Evolutionary conservation across 1,140 invertebrate species (phyloP).

Genomic region (Drosophila subpulchrella): DNA sequence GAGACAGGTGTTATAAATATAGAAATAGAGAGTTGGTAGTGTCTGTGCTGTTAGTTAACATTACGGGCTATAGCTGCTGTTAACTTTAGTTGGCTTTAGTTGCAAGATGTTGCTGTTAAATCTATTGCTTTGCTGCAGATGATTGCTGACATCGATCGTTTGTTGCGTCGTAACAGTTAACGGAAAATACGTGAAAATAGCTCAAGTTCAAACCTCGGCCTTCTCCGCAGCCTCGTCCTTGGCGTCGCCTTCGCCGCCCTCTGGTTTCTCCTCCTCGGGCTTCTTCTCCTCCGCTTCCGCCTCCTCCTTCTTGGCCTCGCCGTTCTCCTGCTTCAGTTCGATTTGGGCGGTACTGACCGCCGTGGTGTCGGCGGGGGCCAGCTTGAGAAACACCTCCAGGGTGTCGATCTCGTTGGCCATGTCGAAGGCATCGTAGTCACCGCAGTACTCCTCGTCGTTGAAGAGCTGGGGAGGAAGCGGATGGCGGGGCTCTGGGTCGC

Average conservation of each 20-base stretch:
- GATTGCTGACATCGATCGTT: slow-evolving; percentile 44
- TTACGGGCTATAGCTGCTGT: slow-evolving; percentile 61
- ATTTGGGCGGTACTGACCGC: slow-evolving; percentile 84
- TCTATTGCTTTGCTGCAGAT: slow-evolving; percentile 49
- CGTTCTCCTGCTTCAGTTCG: slow-evolving; percentile 84
- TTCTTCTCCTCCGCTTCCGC: slow-evolving; percentile 43
- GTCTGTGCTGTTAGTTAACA: slow-evolving; percentile 71
- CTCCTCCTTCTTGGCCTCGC: slow-evolving; percentile 58
- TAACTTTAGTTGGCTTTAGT: slow-evolving; percentile 35
- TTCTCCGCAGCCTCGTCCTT: slow-evolving; percentile 42
- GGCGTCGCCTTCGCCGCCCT: slow-evolving; percentile 31
- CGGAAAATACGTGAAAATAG: slow-evolving; percentile 69
- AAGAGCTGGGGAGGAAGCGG: slow-evolving; percentile 97
- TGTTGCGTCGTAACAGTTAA: slow-evolving; percentile 69
- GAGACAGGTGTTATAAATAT: slow-evolving; percentile 3
- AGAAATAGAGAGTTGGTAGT: slow-evolving; percentile 28
- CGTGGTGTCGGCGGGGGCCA: slow-evolving; percentile 86
- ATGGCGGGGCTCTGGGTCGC: slow-evolving; percentile 86
- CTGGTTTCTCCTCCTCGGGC: slow-evolving; percentile 53
- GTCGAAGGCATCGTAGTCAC: slow-evolving; percentile 97
- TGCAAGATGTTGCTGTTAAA: slow-evolving; percentile 53
- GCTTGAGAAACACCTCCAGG: slow-evolving; percentile 93
- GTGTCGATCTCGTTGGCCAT: slow-evolving; percentile 95
- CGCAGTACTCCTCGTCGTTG: slow-evolving; percentile 96
- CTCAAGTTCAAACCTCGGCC: slow-evolving; percentile 75